Percentiles rank a stretch among this genome's conserved stretches.
These are phyloP conservation scores for Pipistrellus pygmaeus DNA, from an alignment of 2,797 vertebrate species.

Conservation along the genomic window DNA sequence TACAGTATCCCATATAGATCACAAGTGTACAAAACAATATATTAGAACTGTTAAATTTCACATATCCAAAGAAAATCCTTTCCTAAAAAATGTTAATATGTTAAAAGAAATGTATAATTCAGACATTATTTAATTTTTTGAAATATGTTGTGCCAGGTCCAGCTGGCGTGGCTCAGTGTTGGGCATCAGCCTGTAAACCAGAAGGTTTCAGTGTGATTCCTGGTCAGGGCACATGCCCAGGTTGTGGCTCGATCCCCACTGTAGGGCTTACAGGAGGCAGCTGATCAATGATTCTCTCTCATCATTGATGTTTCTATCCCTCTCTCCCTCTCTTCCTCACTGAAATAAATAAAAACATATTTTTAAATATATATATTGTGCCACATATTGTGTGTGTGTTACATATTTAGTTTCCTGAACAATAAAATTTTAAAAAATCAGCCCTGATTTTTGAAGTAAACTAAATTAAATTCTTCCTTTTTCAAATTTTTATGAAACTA, in stretches of 20 bases:
- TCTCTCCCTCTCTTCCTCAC: no score
- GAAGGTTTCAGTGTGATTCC: no score
- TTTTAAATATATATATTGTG: neutral
- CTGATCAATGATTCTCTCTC: no score
- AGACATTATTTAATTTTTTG: conserved; percentile 8
- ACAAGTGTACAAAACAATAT: neutral
- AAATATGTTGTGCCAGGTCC: neutral
- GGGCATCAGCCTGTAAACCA: no score
- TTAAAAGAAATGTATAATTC: neutral
- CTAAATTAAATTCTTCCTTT: neutral
- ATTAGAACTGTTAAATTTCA: neutral
- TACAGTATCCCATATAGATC: neutral
- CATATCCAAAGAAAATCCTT: neutral
- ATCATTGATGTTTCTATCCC: no score
- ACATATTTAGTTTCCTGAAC: neutral
- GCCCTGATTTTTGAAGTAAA: neutral
- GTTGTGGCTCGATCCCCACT: no score
- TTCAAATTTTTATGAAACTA: neutral
- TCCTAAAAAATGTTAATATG: neutral
- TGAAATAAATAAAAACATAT: no score
- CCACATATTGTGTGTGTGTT: neutral
- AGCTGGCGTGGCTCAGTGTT: no score
- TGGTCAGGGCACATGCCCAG: no score
- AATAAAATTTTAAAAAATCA: conserved; percentile 8
- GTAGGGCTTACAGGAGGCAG: no score